These are phyloP conservation scores for Drosophila lacteicornis DNA, from an alignment of 1,140 invertebrate genomes.

Conservation along the genomic window DNA sequence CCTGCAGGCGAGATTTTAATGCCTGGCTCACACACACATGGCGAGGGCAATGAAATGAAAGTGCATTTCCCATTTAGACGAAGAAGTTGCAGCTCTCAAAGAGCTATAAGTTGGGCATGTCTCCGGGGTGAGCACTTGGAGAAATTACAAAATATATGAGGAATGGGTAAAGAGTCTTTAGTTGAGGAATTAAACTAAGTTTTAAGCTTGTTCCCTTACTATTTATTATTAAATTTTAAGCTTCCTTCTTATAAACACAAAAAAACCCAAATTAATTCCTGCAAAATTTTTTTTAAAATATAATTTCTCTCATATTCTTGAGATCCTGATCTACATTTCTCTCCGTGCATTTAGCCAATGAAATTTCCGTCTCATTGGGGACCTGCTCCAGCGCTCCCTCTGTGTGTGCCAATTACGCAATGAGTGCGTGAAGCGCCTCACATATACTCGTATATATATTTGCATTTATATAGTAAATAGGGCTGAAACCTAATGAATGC, in stretches of 20 bases:
- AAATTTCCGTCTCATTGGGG: slow-evolving; percentile 46
- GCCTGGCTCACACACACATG: slow-evolving; percentile 14
- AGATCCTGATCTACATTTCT: neutral
- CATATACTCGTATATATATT: neutral
- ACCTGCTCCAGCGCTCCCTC: neutral
- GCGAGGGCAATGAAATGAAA: slow-evolving; percentile 58
- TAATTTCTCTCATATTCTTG: fast-evolving
- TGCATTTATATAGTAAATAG: slow-evolving; percentile 9
- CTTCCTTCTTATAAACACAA: no score
- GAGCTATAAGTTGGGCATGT: slow-evolving; percentile 25
- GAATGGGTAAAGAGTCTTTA: no score
- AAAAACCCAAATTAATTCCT: neutral
- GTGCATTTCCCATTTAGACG: slow-evolving; percentile 53
- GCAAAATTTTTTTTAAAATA: neutral
- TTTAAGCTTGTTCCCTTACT: no score
- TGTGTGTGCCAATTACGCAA: slow-evolving; percentile 53
- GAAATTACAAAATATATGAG: neutral
- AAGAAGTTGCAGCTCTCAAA: slow-evolving; percentile 25
- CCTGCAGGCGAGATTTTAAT: slow-evolving; percentile 27
- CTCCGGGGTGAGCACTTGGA: neutral
- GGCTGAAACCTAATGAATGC: slow-evolving; percentile 29
- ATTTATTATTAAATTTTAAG: no score
- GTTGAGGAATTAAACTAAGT: no score
- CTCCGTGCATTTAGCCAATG: slow-evolving; percentile 17
- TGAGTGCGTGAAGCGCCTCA: slow-evolving; percentile 28